Evolutionary conservation across 2,888 invertebrate genomes (phyloP).

Genomic region (Drosophila antonietae): DNA sequence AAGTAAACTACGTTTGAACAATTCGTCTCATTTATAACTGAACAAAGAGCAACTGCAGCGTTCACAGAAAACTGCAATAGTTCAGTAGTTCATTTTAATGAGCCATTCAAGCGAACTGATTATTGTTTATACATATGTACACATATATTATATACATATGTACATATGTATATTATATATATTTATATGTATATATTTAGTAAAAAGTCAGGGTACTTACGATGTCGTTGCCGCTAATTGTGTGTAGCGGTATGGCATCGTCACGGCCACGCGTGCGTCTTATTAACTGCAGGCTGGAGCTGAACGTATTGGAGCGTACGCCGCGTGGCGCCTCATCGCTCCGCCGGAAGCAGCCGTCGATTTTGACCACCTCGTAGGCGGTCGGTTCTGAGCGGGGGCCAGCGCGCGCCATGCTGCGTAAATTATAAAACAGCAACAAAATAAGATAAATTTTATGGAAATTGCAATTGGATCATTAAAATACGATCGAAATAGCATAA

Average conservation of each 20-base stretch:
- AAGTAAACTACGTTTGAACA: background rate
- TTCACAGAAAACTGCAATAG: background rate
- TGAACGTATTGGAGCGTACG: conserved; percentile 84
- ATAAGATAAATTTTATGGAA: background rate
- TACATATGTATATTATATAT: too few species aligned
- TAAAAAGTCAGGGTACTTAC: conserved; percentile 75
- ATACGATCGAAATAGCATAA: background rate
- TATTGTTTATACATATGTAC: background rate
- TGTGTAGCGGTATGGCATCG: conserved; percentile 85
- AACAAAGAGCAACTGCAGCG: background rate
- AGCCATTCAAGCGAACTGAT: background rate
- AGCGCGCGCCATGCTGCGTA: conserved; percentile 86
- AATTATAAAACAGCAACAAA: background rate
- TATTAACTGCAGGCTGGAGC: conserved; percentile 84
- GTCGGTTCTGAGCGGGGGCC: conserved; percentile 90
- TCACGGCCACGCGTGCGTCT: conserved; percentile 86
- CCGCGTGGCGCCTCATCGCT: conserved; percentile 87
- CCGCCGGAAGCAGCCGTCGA: conserved; percentile 88
- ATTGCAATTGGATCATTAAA: background rate
- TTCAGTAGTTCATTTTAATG: conserved; percentile 5
- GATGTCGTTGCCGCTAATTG: conserved; percentile 87
- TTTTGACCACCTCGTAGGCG: conserved; percentile 89
- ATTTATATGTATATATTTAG: background rate
- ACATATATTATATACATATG: background rate
- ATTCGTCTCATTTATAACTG: background rate